These are phyloP conservation scores for Bufo gargarizans DNA, from an alignment of 2,113 vertebrate genomes.

Conservation along the genomic window DNA sequence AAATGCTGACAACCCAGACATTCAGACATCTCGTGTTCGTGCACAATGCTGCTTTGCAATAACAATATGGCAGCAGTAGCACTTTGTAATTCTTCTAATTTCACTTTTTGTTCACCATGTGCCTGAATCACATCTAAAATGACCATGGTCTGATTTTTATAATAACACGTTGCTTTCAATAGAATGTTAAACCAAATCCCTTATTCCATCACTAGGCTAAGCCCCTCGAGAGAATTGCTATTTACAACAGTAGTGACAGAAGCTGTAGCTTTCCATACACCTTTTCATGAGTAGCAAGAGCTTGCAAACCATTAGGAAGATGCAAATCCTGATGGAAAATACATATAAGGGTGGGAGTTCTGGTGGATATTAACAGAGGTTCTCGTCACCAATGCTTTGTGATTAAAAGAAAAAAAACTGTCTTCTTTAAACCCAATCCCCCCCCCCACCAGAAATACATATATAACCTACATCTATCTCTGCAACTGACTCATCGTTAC, in stretches of 20 bases:
- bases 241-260: slow-evolving; percentile 4
- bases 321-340: not conserved
- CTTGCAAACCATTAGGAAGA: not conserved
- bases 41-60: not conserved
- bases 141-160: not conserved
- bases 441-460: slow-evolving; percentile 6
- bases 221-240: not conserved
- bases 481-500: not conserved
- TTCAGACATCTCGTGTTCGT: not conserved
- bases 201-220: not conserved
- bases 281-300: not conserved
- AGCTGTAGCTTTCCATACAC: not conserved
- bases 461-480: slow-evolving; percentile 6
- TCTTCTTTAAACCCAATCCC: not conserved
- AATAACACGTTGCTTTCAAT: not conserved
- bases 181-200: not conserved
- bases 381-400: not conserved
- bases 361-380: not conserved
- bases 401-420: not conserved
- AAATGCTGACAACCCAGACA: not conserved
- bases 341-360: not conserved
- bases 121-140: no score
- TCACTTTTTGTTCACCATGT: not conserved
- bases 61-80: no score
- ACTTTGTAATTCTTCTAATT: not conserved